These are phyloP conservation scores for Drosophila flavopinicola DNA, from an alignment of 2,888 invertebrate species.

Conservation along the genomic window DNA sequence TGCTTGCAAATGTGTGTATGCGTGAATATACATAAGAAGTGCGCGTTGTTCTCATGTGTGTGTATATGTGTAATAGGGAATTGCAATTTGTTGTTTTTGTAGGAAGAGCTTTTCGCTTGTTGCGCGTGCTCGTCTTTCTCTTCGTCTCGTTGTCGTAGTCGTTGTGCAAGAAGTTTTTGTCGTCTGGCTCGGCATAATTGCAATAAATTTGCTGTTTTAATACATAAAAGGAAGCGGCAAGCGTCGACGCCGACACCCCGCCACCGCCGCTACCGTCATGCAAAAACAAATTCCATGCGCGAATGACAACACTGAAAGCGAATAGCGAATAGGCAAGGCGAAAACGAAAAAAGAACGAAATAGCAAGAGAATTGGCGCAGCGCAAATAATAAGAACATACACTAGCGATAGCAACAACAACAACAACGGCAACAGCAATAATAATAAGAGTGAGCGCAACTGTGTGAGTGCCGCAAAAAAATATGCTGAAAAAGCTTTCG, in stretches of 20 bases:
- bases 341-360: conserved; percentile 52
- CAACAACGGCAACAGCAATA: conserved; percentile 20
- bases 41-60: conserved; percentile 48
- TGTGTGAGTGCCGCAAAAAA: conserved; percentile 56
- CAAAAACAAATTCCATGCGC: conserved; percentile 55
- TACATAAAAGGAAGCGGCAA: conserved; percentile 53
- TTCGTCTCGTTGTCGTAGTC: conserved; percentile 39
- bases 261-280: conserved; percentile 15
- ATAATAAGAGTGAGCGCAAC: conserved; percentile 34
- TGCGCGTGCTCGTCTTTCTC: conserved; percentile 64
- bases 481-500: conserved; percentile 75
- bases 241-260: conserved; percentile 32
- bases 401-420: conserved; percentile 33
- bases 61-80: conserved; percentile 58
- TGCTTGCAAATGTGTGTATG: conserved; percentile 23
- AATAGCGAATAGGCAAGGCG: conserved; percentile 52
- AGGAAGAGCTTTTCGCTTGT: conserved; percentile 74
- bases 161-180: conserved; percentile 57
- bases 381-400: conserved; percentile 68
- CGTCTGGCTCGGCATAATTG: conserved; percentile 51
- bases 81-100: conserved; percentile 73
- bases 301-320: conserved; percentile 61
- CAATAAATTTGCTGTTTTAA: conserved; percentile 59
- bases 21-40: conserved; percentile 23
- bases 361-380: conserved; percentile 60